Evolutionary conservation across 2,797 vertebrate genomes (phyloP).

Genomic region (Notolabrus celidotus): DNA sequence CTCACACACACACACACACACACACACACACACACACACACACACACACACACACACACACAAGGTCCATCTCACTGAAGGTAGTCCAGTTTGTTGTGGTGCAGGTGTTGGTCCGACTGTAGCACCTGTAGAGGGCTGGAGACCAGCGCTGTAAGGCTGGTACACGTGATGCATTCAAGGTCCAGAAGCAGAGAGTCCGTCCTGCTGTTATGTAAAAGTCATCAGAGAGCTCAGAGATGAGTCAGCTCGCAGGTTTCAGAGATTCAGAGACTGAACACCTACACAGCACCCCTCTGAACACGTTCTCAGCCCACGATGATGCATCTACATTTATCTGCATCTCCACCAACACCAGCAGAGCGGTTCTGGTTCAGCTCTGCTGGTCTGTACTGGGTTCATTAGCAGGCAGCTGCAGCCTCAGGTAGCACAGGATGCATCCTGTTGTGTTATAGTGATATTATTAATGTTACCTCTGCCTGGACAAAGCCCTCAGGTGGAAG

Average conservation of each 20-base stretch:
- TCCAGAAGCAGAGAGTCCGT: conserved; percentile 22
- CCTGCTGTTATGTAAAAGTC: neutral
- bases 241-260: neutral
- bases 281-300: neutral
- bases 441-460: neutral
- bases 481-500: neutral
- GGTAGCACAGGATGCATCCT: neutral
- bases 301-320: neutral
- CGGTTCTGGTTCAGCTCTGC: neutral
- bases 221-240: neutral
- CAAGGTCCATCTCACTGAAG: conserved; percentile 18
- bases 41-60: conserved; percentile 23
- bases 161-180: conserved; percentile 14
- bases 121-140: conserved; percentile 74
- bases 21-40: conserved; percentile 23
- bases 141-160: conserved; percentile 31
- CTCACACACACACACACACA: conserved; percentile 9
- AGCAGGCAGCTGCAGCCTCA: neutral
- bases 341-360: neutral
- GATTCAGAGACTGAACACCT: neutral
- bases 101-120: conserved; percentile 60
- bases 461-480: too few relatives aligned
- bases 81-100: neutral
- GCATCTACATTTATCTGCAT: neutral
- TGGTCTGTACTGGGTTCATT: neutral